Evolutionary conservation across 2,113 vertebrate genomes (phyloP), one percentile per base, ranked within the genome.

Genomic region (Romanogobio albipinnatus): DNA sequence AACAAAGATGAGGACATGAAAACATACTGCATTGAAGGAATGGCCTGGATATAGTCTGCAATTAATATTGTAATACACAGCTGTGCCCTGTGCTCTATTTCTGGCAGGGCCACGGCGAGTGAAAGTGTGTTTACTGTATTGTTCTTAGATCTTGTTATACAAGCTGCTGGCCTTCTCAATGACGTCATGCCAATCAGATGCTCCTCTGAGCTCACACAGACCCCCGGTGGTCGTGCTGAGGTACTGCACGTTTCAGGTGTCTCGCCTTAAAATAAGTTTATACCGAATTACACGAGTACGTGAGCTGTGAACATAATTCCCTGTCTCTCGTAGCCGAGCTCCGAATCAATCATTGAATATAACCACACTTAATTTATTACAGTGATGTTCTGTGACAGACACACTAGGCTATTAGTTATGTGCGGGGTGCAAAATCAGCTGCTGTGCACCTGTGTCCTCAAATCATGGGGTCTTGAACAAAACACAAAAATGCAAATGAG

Each of bases 401-500:
- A 26, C 77, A 8, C 77, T 26, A 33, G 61, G 62, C 43, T 81
- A 68, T 81, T 61, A 75, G 80, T 66, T 47, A 51, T 58, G 56
- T 83, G 26, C 11, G 26, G 49, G 39, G 39, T 79, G 43, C 64
- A 70, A 43, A 74, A 87, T 89, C 88, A 87, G 86, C 81, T 87
- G 88, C 76, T 68, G 56, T 75, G 88, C 88, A 89, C 88, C 86
- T 89, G 86, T 86, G 71, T 58, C 81, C 80, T 80, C 73, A 26
- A 22, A 76, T 86, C 33, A 33, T 45, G 83, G 78, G 68, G 87
- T 59, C 58, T 84, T 71, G 84, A 75, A 73, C 70, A 73, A 81
- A 87, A 82, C 56, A 85, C 78, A 82, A 43, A 88, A 86, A 90
- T 88, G 89, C 78, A 87, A 87, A 89, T 85, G 29, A 89, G 88